Percentiles rank a stretch among this genome's conserved stretches.
phyloP scores from a whole-genome alignment of 2,113 vertebrate species.

The Toxotes chatareus region DNA sequence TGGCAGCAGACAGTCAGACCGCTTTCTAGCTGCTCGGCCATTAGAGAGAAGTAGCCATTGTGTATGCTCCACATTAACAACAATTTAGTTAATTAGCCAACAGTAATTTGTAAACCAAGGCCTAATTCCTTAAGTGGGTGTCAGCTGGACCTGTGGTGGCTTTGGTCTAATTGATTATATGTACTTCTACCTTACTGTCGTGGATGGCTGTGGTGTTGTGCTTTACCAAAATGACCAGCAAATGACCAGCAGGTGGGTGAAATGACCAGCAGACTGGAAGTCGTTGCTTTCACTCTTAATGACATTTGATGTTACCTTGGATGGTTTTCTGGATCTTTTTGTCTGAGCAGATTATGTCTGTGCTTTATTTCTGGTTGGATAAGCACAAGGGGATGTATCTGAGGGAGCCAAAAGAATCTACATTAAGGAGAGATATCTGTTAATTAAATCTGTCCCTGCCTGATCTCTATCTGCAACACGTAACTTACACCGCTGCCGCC shows the following conservation, averaged over 20 bases:
- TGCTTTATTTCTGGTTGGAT: conserved; percentile 80
- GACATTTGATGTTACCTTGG: neutral
- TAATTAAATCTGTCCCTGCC: conserved; percentile 85
- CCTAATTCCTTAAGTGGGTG: conserved; percentile 79
- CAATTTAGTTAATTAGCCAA: conserved; percentile 80
- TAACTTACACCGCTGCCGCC: conserved; percentile 76
- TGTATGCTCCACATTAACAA: conserved; percentile 71
- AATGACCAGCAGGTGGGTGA: conserved; percentile 34
- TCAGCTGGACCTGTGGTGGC: conserved; percentile 64
- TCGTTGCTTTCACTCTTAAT: neutral
- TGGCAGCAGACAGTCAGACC: conserved; percentile 27
- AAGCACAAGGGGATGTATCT: conserved; percentile 78
- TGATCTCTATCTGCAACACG: conserved; percentile 81
- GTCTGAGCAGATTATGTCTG: conserved; percentile 35
- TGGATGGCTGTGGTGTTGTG: conserved; percentile 8
- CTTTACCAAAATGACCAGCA: conserved; percentile 16
- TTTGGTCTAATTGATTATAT: conserved; percentile 70
- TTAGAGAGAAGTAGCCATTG: conserved; percentile 59
- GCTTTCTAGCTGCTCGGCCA: conserved; percentile 48
- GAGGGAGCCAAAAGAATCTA: conserved; percentile 81
- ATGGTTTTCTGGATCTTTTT: conserved; percentile 37
- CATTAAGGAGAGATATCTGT: conserved; percentile 85
- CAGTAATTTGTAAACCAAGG: conserved; percentile 72
- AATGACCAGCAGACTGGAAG: conserved; percentile 2
- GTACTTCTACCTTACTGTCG: conserved; percentile 33